Conservation (phyloP, 1,140 invertebrate genomes). For the Ericerus pela region DNA sequence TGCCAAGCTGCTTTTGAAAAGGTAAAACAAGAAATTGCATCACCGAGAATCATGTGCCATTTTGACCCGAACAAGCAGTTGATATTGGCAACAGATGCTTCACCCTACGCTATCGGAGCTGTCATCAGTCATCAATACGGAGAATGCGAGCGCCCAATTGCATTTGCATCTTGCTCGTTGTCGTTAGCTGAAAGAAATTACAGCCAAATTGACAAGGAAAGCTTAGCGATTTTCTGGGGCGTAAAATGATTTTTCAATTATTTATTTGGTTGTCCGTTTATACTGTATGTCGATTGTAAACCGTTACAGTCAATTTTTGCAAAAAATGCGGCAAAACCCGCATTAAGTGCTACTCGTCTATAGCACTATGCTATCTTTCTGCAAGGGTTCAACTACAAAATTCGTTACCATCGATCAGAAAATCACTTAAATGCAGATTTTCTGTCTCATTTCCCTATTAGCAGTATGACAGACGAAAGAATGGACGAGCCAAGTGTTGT, state of each 20-base stretch:
- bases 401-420: constrained; percentile 9
- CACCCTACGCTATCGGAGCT: constrained; percentile 26
- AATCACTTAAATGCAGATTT: constrained; percentile 13
- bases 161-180: constrained; percentile 29
- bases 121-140: constrained; percentile 28
- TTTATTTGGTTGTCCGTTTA: constrained; percentile 16
- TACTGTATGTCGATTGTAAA: constrained; percentile 13
- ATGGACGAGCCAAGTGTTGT: too few relatives aligned
- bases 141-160: constrained; percentile 26
- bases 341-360: constrained; percentile 5
- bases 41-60: constrained; percentile 22
- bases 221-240: constrained; percentile 31
- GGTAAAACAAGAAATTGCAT: constrained; percentile 17
- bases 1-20: constrained; percentile 18
- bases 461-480: too few relatives aligned
- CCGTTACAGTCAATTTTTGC: constrained; percentile 15
- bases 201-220: constrained; percentile 34
- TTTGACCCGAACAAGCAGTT: constrained; percentile 25
- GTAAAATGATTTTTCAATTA: constrained; percentile 31
- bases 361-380: constrained; percentile 13
- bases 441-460: constrained; percentile 12
- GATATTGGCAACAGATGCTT: constrained; percentile 27
- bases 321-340: constrained; percentile 26
- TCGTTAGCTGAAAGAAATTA: constrained; percentile 26
- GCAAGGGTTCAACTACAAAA: constrained; percentile 13